Evolutionary conservation across 37 sponge, comb jelly and placozoan species (phyloP), one percentile per base, ranked within the genome.

Genomic region (Beroe ovata): DNA sequence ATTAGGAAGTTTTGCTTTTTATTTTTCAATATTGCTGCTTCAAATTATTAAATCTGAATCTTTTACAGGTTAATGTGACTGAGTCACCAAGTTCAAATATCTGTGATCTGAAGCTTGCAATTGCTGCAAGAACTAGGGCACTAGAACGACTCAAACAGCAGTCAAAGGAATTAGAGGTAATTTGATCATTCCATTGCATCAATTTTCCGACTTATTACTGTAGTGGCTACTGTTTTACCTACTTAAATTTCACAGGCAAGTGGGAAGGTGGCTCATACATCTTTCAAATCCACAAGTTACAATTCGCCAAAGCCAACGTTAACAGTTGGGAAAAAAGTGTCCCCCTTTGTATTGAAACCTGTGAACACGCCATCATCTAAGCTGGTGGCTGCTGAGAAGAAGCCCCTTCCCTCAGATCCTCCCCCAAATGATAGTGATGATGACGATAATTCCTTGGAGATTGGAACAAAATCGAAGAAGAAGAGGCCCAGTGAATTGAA

Each of bases 261-360:
- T 66, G 69, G 69, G 16, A 66, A 30, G 34, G 16, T 66, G 4
- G 18, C 32, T 2, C 29, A 66, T 30, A 26, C 69, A 11, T 66
- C 69, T 4, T 18, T 66, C 18, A 77, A 77, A 8, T 42, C 54
- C 11, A 40, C 25, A 40, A 40, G n/a, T 21, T 77, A 77, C 84
- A 33, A 77, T 2, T 66, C 69, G 0, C 84, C 84, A n/a, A 77
- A 77, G 33, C 84, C 42, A 42, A 77, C 28, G 11, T 8, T 35
- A 14, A 22, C 41, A 21, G 47, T 39, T 21, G 28, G 28, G 1
- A 77, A 77, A 26, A 42, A 42, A 42, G 47, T 77, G 1, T 77
- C 84, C 23, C 84, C 84, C 20, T 77, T 77, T 36, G 84, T 77
- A 35, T 2, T 77, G 28, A 77, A 77, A 41, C 6, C 16, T 26